These are phyloP conservation scores for Teinopalpus imperialis DNA, from an alignment of 2,888 invertebrate genomes.

Conservation along the genomic window DNA sequence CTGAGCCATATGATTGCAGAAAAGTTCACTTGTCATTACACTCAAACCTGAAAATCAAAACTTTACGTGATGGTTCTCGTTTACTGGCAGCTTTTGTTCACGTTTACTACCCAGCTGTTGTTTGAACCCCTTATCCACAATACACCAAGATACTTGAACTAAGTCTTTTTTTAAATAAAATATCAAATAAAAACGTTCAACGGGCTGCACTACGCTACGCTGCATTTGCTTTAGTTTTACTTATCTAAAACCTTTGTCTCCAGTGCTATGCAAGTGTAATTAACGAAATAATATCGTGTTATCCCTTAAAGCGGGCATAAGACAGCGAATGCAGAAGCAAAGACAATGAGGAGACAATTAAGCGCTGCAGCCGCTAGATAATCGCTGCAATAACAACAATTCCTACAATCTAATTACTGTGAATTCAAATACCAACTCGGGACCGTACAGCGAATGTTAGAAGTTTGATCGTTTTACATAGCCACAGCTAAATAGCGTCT, in stretches of 20 bases:
- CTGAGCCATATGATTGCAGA: too few species aligned
- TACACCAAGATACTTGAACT: too few species aligned
- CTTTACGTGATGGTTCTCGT: too few species aligned
- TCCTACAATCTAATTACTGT: slow-evolving; percentile 62
- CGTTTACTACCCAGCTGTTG: too few species aligned
- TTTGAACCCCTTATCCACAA: too few species aligned
- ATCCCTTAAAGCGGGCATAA: slow-evolving; percentile 33
- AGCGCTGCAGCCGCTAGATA: slow-evolving; percentile 53
- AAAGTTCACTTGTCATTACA: too few species aligned
- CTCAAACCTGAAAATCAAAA: too few species aligned
- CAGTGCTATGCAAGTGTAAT: slow-evolving; percentile 38
- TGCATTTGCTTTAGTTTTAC: neutral
- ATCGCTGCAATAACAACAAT: slow-evolving; percentile 62
- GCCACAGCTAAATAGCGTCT: slow-evolving; percentile 19
- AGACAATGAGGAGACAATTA: slow-evolving; percentile 53
- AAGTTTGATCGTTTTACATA: slow-evolving; percentile 24
- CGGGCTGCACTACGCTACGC: too few species aligned
- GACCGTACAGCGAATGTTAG: slow-evolving; percentile 13
- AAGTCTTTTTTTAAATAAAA: too few species aligned
- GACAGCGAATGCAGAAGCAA: slow-evolving; percentile 39
- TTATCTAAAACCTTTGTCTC: slow-evolving; percentile 14
- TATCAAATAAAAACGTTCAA: too few species aligned
- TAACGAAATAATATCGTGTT: slow-evolving; percentile 40
- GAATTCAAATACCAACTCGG: slow-evolving; percentile 34
- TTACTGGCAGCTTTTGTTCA: too few species aligned